Evolutionary conservation across 53 echinoderm and acorn worm genomes (phyloP).

Genomic region (Glandiceps talaboti): DNA sequence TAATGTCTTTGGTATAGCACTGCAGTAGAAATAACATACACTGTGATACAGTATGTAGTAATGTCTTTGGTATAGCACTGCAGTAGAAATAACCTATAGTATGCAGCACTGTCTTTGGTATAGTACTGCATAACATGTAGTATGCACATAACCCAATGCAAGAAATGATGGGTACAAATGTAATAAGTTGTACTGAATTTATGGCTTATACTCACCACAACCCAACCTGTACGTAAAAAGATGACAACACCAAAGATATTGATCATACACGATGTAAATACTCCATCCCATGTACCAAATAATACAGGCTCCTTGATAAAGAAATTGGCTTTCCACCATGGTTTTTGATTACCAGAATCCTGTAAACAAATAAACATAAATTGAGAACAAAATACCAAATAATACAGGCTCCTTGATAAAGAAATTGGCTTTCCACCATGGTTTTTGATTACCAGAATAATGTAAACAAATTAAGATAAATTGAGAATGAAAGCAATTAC

Average conservation of each 20-base stretch:
- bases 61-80: too few relatives aligned
- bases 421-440: constrained; percentile 99
- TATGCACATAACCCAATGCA: too few relatives aligned
- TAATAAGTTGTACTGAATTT: too few relatives aligned
- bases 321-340: constrained; percentile 99
- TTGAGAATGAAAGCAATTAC: too few relatives aligned
- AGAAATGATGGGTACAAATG: too few relatives aligned
- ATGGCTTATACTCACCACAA: constrained; percentile 57
- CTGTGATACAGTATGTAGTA: too few relatives aligned
- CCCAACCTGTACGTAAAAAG: constrained; percentile 92
- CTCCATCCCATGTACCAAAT: constrained; percentile 98
- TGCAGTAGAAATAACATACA: too few relatives aligned
- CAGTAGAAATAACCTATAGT: too few relatives aligned
- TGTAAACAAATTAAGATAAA: constrained; percentile 25
- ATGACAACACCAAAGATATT: constrained; percentile 99
- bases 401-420: constrained; percentile 89
- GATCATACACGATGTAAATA: constrained; percentile 98
- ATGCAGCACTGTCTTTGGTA: too few relatives aligned
- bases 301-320: constrained; percentile 89
- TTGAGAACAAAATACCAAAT: too few relatives aligned
- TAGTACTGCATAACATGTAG: too few relatives aligned
- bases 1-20: too few relatives aligned
- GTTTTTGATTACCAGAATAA: constrained; percentile 48
- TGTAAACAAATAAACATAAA: constrained; percentile 18
- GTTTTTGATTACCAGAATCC: constrained; percentile 51